Base-by-base conservation (phyloP, 2,888 invertebrate species). In the Synergus umbraculus region DNA sequence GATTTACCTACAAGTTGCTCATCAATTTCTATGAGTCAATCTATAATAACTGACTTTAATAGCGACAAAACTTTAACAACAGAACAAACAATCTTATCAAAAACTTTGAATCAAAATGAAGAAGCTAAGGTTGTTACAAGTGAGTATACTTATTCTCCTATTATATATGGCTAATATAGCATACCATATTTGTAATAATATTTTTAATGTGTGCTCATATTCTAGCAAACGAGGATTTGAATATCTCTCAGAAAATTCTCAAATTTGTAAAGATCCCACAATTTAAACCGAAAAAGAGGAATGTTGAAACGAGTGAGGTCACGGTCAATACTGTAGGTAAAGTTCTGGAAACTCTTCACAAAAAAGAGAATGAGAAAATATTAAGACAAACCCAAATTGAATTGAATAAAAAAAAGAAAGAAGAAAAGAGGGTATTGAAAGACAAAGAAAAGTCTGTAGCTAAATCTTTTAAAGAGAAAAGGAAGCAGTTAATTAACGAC, bases 291-390 rank as follows among this genome's bases (percentile, higher is more conserved):
- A 37, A 66, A 66, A 37, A 66, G 37, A 66, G 22, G 66, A 66
- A 37, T 37, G 29, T 22, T 37, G 66, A 66, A 66, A 22, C 7
- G 66, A 43, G 66, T 66, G 12, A 66, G 29, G 66, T 37, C 66
- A 66, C 66, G 22, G 66, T 37, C 22, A 66, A 66, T 66, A 66
- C 66, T 66, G 66, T 66, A 66, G 37, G 29, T 22, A 29, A 66
- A 66, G 66, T 66, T 66, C 0, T 66, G 15, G 22, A 66, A 66
- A 66, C 10, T 66, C 66, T 66, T 4, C 66, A 66, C 9, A 22
- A 66, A 37, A 66, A 66, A 66, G 66, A 29, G 15, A 66, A 66
- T 66, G n/a, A 66, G 66, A 29, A 66, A 22, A 66, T 66, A 29
- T 29, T 66, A 37, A 37, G 66, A 66, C 12, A 66, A 66, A 66